Evolutionary conservation across 1,140 invertebrate genomes (phyloP).

Genomic region (Periplaneta americana): DNA sequence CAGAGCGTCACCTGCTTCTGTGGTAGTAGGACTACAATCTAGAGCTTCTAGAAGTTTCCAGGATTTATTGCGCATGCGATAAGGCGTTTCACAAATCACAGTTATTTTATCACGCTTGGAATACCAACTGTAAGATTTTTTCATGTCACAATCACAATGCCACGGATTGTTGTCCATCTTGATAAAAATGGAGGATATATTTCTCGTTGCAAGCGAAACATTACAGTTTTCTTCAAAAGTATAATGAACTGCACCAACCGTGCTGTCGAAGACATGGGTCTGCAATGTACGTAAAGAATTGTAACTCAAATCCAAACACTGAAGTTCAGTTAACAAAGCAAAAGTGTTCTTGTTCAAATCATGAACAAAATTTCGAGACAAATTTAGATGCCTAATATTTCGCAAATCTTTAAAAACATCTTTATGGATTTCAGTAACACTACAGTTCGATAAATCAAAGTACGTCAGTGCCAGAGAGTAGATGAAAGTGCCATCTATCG

Average conservation of each 20-base stretch:
- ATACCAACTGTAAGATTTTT: not conserved
- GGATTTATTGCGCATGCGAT: not conserved
- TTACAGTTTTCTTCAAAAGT: too few relatives aligned
- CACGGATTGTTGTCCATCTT: not conserved
- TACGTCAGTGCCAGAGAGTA: not conserved
- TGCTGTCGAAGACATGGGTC: not conserved
- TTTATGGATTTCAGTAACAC: not conserved
- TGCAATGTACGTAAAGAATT: not conserved
- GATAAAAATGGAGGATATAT: too few relatives aligned
- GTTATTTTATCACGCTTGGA: not conserved
- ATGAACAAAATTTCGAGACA: not conserved
- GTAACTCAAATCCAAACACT: not conserved
- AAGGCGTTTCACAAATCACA: not conserved
- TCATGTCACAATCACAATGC: not conserved
- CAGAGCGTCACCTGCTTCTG: not conserved
- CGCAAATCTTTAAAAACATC: not conserved
- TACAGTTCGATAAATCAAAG: not conserved
- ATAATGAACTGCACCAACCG: too few relatives aligned
- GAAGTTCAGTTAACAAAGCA: not conserved
- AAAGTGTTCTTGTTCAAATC: not conserved
- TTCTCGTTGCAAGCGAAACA: too few relatives aligned
- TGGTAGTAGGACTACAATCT: not conserved
- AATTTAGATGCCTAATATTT: not conserved
- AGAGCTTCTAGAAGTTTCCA: not conserved
- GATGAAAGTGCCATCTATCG: not conserved